Evolutionary conservation across 2,888 invertebrate genomes (phyloP).

Genomic region (Stegophylla sp.): DNA sequence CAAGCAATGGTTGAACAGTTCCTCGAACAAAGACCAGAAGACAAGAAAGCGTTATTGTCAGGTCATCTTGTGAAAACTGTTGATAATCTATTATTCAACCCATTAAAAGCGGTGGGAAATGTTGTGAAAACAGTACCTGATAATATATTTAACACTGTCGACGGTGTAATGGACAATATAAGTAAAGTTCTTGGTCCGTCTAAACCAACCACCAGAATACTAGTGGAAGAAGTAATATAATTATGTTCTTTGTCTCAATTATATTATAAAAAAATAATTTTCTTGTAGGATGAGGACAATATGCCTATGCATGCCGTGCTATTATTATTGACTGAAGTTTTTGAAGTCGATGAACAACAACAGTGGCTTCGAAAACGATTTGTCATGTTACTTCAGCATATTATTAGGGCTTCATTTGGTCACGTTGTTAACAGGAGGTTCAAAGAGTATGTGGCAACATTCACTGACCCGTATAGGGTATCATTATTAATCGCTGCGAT

Average conservation of each 20-base stretch:
- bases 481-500: slow-evolving; percentile 65
- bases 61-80: slow-evolving; percentile 71
- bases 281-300: slow-evolving; percentile 72
- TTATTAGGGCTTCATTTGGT: slow-evolving; percentile 81
- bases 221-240: slow-evolving; percentile 16
- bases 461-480: slow-evolving; percentile 87
- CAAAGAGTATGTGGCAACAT: slow-evolving; percentile 82
- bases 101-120: slow-evolving; percentile 76
- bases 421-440: slow-evolving; percentile 86
- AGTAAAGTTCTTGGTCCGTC: slow-evolving; percentile 59
- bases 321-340: slow-evolving; percentile 83
- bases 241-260: background rate
- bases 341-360: slow-evolving; percentile 80
- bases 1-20: slow-evolving; percentile 72
- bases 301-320: slow-evolving; percentile 82
- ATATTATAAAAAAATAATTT: slow-evolving; percentile 21
- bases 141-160: slow-evolving; percentile 82
- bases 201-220: slow-evolving; percentile 20
- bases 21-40: slow-evolving; percentile 67
- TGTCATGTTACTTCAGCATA: slow-evolving; percentile 77
- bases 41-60: slow-evolving; percentile 46
- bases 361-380: slow-evolving; percentile 82
- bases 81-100: slow-evolving; percentile 76
- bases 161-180: slow-evolving; percentile 74
- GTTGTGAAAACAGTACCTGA: slow-evolving; percentile 88